Conservation (phyloP, 2,113 vertebrate genomes). For the Caloenas nicobarica region DNA sequence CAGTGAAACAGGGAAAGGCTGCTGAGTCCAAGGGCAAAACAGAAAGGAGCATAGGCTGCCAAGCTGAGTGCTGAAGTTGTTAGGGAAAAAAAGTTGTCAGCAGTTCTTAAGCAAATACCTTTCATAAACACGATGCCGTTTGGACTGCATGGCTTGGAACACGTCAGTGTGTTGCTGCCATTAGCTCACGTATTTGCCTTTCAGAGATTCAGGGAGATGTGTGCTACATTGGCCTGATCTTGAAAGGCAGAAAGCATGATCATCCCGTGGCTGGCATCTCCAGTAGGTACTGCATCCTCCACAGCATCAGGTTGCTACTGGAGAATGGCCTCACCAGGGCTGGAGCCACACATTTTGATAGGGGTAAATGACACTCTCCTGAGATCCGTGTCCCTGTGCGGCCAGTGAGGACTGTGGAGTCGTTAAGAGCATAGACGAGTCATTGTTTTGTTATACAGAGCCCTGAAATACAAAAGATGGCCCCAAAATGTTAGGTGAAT, state of each 20-base stretch:
- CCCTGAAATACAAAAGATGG: background rate
- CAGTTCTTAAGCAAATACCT: constrained; percentile 38
- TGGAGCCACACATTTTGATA: background rate
- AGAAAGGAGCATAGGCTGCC: background rate
- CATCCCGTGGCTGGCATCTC: background rate
- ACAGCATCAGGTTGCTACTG: rapidly evolving
- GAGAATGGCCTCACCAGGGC: background rate
- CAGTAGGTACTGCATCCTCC: rapidly evolving
- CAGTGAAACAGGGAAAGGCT: background rate
- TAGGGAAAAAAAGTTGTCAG: background rate
- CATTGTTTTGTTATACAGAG: background rate
- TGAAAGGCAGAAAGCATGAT: background rate
- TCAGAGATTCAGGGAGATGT: background rate
- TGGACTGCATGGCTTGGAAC: background rate
- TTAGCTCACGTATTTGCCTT: constrained; percentile 15
- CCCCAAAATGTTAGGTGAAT: background rate
- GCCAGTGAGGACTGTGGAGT: background rate
- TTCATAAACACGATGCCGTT: background rate
- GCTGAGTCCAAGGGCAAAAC: background rate
- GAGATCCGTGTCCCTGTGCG: background rate
- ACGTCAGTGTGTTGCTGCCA: background rate
- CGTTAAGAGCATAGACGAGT: background rate
- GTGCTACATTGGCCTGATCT: background rate
- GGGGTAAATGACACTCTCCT: rapidly evolving
- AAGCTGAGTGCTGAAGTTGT: background rate